These are phyloP conservation scores for Colistium nudipinnis DNA, from an alignment of 2,113 vertebrate genomes.

Conservation along the genomic window DNA sequence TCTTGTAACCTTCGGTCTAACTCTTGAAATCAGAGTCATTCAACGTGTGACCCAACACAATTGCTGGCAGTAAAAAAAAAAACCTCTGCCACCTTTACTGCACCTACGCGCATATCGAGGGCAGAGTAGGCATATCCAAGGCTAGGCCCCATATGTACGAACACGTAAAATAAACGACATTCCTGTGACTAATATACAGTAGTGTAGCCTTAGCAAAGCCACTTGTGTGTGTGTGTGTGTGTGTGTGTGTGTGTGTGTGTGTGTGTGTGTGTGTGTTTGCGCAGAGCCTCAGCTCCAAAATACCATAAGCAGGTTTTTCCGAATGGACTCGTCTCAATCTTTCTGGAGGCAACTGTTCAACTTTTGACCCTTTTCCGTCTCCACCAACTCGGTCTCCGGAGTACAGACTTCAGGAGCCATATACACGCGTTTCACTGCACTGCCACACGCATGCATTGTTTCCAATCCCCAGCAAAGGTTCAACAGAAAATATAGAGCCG, in stretches of 20 bases:
- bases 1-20: neutral
- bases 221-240: neutral
- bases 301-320: neutral
- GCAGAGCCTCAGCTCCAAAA: neutral
- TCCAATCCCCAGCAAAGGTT: too few relatives aligned
- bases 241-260: too few relatives aligned
- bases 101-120: neutral
- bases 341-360: conserved; percentile 2
- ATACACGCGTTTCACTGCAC: conserved; percentile 1
- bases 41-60: neutral
- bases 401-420: neutral
- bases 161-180: neutral
- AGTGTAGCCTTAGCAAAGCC: neutral
- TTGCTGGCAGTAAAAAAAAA: neutral
- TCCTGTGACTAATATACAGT: neutral
- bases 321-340: neutral
- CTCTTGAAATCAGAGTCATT: neutral
- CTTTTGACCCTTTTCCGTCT: conserved; percentile 8
- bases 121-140: neutral
- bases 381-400: neutral
- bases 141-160: neutral
- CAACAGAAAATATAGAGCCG: too few relatives aligned
- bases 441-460: too few relatives aligned
- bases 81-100: neutral
- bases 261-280: too few relatives aligned